phyloP scores from a whole-genome alignment of 1,140 invertebrate genomes.

The Mercenaria mercenaria region DNA sequence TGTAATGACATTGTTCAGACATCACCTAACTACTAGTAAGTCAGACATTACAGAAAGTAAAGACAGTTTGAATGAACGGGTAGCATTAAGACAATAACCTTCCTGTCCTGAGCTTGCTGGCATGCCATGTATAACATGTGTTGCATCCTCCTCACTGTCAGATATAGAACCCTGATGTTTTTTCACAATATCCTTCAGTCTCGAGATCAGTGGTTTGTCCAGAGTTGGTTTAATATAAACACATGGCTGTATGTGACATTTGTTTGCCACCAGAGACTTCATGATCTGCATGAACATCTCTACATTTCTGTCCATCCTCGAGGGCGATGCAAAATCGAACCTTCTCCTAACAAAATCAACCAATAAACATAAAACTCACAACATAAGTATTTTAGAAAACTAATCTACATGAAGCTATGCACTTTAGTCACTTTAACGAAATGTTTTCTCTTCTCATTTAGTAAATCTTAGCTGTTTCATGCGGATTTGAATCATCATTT shows the following conservation, averaged over 20 bases:
- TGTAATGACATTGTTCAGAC: no score
- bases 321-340: slow-evolving; percentile 91
- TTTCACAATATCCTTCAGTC: slow-evolving; percentile 95
- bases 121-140: slow-evolving; percentile 94
- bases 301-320: slow-evolving; percentile 95
- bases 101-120: slow-evolving; percentile 77
- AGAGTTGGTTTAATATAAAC: slow-evolving; percentile 90
- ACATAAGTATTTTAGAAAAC: not conserved
- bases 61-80: no score
- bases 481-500: no score
- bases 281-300: slow-evolving; percentile 98
- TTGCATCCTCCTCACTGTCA: slow-evolving; percentile 95
- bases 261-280: slow-evolving; percentile 93
- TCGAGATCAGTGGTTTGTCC: slow-evolving; percentile 92
- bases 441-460: no score
- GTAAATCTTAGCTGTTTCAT: no score
- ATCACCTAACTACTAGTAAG: no score
- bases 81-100: no score
- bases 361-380: no score
- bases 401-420: not conserved
- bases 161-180: slow-evolving; percentile 93
- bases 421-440: no score
- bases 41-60: no score
- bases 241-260: slow-evolving; percentile 92
- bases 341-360: slow-evolving; percentile 82